Percentiles rank a stretch among this genome's conserved stretches.
Evolutionary conservation across 30 jellyfish, hydroid and myxozoan species (phyloP).

Genomic region (Mastigias papua): DNA sequence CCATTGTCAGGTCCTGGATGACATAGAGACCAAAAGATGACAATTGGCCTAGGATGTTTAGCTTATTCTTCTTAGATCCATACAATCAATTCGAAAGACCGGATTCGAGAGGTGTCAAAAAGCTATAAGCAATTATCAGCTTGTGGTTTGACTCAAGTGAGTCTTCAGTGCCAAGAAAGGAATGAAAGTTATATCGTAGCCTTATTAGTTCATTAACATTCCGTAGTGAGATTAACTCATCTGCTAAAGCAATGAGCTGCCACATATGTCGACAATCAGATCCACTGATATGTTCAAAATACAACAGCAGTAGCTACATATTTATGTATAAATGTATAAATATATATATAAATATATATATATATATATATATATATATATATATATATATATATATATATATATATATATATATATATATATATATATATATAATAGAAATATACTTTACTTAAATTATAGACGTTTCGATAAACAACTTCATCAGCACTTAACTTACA

Average conservation of each 20-base stretch:
- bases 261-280: no score
- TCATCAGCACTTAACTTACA: no score
- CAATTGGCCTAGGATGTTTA: background rate
- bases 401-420: no score
- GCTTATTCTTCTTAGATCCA: background rate
- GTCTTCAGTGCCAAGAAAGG: background rate
- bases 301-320: no score
- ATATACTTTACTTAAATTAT: no score
- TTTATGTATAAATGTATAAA: no score
- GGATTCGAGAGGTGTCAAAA: background rate
- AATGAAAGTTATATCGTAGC: background rate
- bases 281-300: no score
- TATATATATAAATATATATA: no score
- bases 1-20: background rate
- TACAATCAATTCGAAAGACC: background rate
- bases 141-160: conserved; percentile 1
- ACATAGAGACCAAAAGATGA: background rate
- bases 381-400: no score
- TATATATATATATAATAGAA: no score
- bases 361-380: no score
- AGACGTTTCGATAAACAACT: no score
- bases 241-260: conserved; percentile 4
- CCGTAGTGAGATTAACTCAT: background rate
- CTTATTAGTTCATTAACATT: background rate
- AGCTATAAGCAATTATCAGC: conserved; percentile 5